Percentiles rank a stretch among this genome's conserved stretches.
These are phyloP conservation scores for Leontocebus nigricollis DNA, from an alignment of 2,797 vertebrate genomes.

Conservation along the genomic window DNA sequence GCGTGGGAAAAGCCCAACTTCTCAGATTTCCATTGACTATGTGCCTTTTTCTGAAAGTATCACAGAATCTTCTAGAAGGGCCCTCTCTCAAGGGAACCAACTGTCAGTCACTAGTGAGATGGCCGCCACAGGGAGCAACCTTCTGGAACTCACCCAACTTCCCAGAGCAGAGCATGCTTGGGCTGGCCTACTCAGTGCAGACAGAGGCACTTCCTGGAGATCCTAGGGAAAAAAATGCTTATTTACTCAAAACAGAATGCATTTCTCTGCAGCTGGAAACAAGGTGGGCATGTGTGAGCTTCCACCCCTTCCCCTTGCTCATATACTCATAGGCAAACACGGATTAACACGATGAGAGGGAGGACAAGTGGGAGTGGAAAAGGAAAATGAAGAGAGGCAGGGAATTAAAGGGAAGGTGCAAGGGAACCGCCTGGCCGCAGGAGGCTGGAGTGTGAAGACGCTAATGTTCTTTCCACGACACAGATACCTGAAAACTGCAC, in stretches of 20 bases:
- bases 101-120: neutral
- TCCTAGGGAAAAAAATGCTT: neutral
- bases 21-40: neutral
- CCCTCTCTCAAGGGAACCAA: neutral
- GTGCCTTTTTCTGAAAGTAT: neutral
- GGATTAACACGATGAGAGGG: no score
- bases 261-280: neutral
- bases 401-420: fast-evolving
- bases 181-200: fast-evolving
- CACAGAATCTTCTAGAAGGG: neutral
- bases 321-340: neutral
- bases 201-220: neutral
- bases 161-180: neutral
- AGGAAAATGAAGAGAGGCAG: neutral
- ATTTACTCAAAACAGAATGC: fast-evolving
- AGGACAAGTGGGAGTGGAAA: fast-evolving
- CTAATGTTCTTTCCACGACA: neutral
- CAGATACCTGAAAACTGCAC: no score
- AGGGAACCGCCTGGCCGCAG: fast-evolving
- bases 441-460: fast-evolving
- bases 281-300: neutral
- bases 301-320: neutral
- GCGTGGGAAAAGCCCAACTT: neutral
- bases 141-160: neutral
- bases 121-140: no score